Evolutionary conservation across 2,888 invertebrate species (phyloP).

Genomic region (Melipona beecheii): DNA sequence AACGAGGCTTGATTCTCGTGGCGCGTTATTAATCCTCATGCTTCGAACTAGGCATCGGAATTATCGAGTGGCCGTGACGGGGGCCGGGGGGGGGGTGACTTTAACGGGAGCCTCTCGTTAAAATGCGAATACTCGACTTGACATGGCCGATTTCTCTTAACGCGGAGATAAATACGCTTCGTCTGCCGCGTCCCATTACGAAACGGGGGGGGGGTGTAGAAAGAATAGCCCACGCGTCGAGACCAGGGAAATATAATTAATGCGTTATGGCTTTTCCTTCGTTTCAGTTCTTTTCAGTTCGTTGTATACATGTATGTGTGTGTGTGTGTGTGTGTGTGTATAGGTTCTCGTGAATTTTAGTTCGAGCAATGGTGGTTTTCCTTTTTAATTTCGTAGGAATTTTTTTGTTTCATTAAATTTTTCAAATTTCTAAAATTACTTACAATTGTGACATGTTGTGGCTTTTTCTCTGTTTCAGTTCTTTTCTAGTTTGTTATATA

Average conservation of each 20-base stretch:
- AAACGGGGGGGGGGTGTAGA: neutral
- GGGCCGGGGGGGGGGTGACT: conserved; percentile 48
- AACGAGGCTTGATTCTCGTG: conserved; percentile 8
- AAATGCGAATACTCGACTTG: conserved; percentile 81
- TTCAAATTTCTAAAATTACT: neutral
- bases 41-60: conserved; percentile 58
- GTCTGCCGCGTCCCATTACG: conserved; percentile 9
- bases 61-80: conserved; percentile 58
- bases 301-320: too few relatives aligned
- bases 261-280: neutral
- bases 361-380: too few relatives aligned
- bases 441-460: too few relatives aligned
- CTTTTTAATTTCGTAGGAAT: neutral
- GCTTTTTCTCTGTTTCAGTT: neutral
- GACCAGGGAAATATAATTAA: conserved; percentile 1
- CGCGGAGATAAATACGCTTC: conserved; percentile 75
- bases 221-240: neutral
- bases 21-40: conserved; percentile 63
- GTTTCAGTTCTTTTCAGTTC: neutral
- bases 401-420: neutral
- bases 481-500: too few relatives aligned
- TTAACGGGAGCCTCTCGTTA: conserved; percentile 76
- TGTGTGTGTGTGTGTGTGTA: too few relatives aligned
- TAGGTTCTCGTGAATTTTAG: neutral
- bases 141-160: conserved; percentile 76